phyloP scores from a whole-genome alignment of 2,888 invertebrate species.

The Iphiclides podalirius region DNA sequence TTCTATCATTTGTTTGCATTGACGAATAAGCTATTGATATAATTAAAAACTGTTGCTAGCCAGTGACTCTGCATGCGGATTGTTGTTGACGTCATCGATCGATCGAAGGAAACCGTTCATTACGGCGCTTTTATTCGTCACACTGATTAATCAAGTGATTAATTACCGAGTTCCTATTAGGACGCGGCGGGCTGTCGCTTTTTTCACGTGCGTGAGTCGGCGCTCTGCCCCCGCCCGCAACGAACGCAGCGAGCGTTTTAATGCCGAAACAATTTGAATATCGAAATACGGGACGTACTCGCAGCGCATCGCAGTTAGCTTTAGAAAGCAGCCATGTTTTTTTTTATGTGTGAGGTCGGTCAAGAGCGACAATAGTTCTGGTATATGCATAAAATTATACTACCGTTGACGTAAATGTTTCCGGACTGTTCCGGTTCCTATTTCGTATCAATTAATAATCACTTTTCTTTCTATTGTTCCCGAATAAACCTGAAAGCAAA shows the following conservation, averaged over 20 bases:
- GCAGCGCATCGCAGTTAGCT: too few relatives aligned
- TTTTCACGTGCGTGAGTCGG: constrained; percentile 46
- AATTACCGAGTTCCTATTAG: constrained; percentile 74
- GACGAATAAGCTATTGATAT: too few relatives aligned
- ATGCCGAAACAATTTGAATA: constrained; percentile 15
- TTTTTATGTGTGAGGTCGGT: too few relatives aligned
- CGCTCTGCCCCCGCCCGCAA: constrained; percentile 19
- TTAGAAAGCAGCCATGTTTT: too few relatives aligned
- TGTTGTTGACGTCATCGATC: constrained; percentile 75
- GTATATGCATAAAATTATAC: too few relatives aligned
- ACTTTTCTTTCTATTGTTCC: too few relatives aligned
- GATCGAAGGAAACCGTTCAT: constrained; percentile 77
- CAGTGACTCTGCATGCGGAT: constrained; percentile 68
- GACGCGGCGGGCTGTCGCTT: constrained; percentile 50
- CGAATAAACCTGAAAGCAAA: too few relatives aligned
- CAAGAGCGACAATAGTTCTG: too few relatives aligned
- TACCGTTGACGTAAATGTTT: too few relatives aligned
- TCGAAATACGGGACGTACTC: neutral
- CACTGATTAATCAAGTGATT: constrained; percentile 79
- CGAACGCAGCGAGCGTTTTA: constrained; percentile 15
- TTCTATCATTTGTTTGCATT: too few relatives aligned
- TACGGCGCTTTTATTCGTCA: constrained; percentile 78
- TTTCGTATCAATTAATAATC: too few relatives aligned
- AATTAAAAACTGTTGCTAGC: constrained; percentile 43
- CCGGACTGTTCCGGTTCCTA: too few relatives aligned